Base-by-base conservation (phyloP, 1,140 invertebrate genomes). In the Reticulitermes speratus region DNA sequence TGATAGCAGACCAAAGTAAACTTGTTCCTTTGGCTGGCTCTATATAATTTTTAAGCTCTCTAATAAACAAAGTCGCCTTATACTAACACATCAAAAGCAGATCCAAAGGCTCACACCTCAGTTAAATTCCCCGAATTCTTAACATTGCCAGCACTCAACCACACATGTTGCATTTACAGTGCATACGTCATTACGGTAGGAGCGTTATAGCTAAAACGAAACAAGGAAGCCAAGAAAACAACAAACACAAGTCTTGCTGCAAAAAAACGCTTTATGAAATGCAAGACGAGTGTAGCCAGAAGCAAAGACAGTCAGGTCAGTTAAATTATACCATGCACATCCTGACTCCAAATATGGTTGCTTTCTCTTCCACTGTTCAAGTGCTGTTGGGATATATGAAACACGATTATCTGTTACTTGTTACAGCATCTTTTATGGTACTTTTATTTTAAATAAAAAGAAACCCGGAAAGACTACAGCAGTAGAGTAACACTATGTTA, bases 211-310 rank as follows among this genome's bases (percentile, higher is more conserved):
- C 55, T 59, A 23, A 59, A 23, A 19, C 2, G 14, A 59, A 14
- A 23, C 55, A 59, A 59, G 55, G 55, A 59, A 59, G 2, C 14
- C 21, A 6, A 59, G 6, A 59, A 14, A 59, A 23, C 52, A 9
- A 55, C 19, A 59, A 2, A 23, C 21, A 65, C 25, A 65, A n/a
- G 45, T 0, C 21, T 65, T 65, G 6, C n/a, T 75, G n/a, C n/a
- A 75, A 75, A 75, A 75, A 21, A 30, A 75, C n/a, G n/a, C n/a
- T 25, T 75, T 30, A 3, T 75, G 25, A 75, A 75, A 75, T 75
- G 65, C 65, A 75, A 75, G 65, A 75, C 65, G 65, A 25, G n/a
- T 75, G 65, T 75, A 75, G 65, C 25, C n/a, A 75, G 25, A 75
- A 75, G 65, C 65, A 75, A 75, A 75, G 65, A 8, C 65, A 75